Evolutionary conservation across 1,140 invertebrate genomes (phyloP).

Genomic region (Polyergus mexicanus): DNA sequence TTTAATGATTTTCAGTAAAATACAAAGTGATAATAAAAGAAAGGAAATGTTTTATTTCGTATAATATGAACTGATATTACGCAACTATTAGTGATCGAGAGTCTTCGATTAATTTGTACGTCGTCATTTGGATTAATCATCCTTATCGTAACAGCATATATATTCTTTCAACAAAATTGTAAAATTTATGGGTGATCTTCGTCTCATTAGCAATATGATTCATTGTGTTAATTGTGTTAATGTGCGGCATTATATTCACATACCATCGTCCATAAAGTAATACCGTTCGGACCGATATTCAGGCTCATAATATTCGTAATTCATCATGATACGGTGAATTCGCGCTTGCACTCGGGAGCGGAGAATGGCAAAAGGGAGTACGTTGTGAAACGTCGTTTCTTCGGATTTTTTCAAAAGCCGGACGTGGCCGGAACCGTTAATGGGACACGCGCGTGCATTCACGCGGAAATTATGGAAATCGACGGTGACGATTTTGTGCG

Average conservation of each 20-base stretch:
- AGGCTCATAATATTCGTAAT: conserved; percentile 45
- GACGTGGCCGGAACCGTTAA: conserved; percentile 62
- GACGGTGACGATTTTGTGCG: conserved; percentile 62
- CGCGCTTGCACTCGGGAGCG: conserved; percentile 25
- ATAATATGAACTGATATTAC: background rate
- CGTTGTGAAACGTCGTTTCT: conserved; percentile 70
- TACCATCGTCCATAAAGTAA: conserved; percentile 45
- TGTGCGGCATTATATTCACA: conserved; percentile 7
- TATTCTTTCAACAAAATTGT: conserved; percentile 25
- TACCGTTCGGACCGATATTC: conserved; percentile 16
- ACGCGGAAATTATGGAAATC: conserved; percentile 74
- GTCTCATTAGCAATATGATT: conserved; percentile 25
- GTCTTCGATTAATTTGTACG: background rate
- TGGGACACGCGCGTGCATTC: conserved; percentile 71
- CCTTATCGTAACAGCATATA: background rate
- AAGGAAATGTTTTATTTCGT: background rate
- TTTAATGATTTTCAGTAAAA: background rate
- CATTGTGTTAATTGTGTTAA: conserved; percentile 37
- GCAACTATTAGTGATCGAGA: background rate
- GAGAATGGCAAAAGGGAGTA: conserved; percentile 51
- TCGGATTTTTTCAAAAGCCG: conserved; percentile 65
- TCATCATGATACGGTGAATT: conserved; percentile 48
- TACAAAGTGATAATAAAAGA: conserved; percentile 9
- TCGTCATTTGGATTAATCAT: background rate
- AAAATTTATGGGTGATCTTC: conserved; percentile 29